Conservation (phyloP, 30 jellyfish, hydroid and myxozoan genomes). For the Nemopilema nomurai region DNA sequence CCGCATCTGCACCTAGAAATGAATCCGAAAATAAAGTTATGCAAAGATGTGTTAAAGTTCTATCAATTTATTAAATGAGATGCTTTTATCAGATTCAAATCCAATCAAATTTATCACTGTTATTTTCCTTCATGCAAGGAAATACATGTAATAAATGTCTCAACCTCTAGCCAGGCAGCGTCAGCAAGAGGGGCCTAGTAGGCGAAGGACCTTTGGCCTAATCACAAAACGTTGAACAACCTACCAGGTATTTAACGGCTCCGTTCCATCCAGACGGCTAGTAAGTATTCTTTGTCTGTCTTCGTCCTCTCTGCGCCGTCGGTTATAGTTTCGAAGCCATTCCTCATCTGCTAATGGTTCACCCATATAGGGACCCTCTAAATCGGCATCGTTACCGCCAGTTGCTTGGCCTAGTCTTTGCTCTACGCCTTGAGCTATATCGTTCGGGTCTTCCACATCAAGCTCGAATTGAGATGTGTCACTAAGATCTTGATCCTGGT, state of each 20-base stretch:
- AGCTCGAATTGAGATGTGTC: conserved; percentile 13
- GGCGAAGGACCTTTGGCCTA: background rate
- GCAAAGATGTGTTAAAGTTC: background rate
- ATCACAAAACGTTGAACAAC: background rate
- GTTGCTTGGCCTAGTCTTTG: conserved; percentile 20
- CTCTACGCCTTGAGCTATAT: background rate
- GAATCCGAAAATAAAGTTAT: background rate
- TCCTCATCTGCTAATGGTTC: conserved; percentile 34
- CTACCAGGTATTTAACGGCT: conserved; percentile 19
- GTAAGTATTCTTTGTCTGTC: conserved; percentile 1
- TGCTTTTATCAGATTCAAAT: background rate
- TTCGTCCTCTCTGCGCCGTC: conserved; percentile 15
- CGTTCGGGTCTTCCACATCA: conserved; percentile 25
- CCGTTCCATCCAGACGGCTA: conserved; percentile 12
- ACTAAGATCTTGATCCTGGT: background rate
- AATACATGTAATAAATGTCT: background rate
- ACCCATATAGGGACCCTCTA: conserved; percentile 25
- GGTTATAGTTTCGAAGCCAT: conserved; percentile 20
- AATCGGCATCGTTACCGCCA: conserved; percentile 10
- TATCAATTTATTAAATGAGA: background rate
- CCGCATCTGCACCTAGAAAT: conserved; percentile 33
- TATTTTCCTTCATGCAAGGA: conserved; percentile 6
- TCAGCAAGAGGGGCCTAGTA: conserved; percentile 8
- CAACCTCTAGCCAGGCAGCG: conserved; percentile 1
- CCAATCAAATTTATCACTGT: background rate